These are phyloP conservation scores for Xylocampa areola DNA, from an alignment of 2,888 invertebrate genomes.

Conservation along the genomic window DNA sequence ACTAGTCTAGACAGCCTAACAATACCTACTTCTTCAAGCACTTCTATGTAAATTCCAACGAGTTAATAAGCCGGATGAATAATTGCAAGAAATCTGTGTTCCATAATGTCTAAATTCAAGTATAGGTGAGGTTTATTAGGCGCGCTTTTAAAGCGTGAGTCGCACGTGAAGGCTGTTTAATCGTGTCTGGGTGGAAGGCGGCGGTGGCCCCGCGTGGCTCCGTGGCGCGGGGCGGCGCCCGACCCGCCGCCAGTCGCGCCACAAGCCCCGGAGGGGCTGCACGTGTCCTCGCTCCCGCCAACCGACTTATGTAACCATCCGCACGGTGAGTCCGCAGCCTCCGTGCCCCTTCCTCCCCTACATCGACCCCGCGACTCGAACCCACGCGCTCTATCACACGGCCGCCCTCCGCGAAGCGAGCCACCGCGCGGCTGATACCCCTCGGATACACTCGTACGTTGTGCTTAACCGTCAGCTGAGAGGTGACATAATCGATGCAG, in stretches of 20 bases:
- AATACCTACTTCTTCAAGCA: conserved; percentile 20
- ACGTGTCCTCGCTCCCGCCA: conserved; percentile 82
- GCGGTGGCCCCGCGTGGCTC: conserved; percentile 75
- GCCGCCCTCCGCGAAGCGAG: conserved; percentile 62
- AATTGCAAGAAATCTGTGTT: conserved; percentile 60
- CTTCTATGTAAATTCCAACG: conserved; percentile 31
- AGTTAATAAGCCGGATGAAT: conserved; percentile 47
- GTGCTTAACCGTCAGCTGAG: conserved; percentile 84
- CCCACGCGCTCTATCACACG: conserved; percentile 61
- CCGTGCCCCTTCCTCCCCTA: conserved; percentile 78
- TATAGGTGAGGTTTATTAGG: conserved; percentile 82
- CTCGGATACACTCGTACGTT: conserved; percentile 63
- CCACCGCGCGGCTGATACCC: conserved; percentile 70
- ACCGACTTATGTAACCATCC: conserved; percentile 88
- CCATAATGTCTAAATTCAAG: conserved; percentile 73
- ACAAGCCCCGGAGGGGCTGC: conserved; percentile 85
- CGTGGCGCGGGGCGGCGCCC: conserved; percentile 86
- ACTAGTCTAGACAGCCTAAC: conserved; percentile 42
- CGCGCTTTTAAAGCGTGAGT: conserved; percentile 69
- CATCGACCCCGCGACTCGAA: conserved; percentile 68
- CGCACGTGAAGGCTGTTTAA: conserved; percentile 84
- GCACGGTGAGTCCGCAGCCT: conserved; percentile 88
- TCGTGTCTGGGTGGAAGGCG: conserved; percentile 80
- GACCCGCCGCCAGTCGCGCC: conserved; percentile 83
- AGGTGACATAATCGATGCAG: conserved; percentile 88